Evolutionary conservation across 2,113 vertebrate genomes (phyloP).

Genomic region (Upupa epops): DNA sequence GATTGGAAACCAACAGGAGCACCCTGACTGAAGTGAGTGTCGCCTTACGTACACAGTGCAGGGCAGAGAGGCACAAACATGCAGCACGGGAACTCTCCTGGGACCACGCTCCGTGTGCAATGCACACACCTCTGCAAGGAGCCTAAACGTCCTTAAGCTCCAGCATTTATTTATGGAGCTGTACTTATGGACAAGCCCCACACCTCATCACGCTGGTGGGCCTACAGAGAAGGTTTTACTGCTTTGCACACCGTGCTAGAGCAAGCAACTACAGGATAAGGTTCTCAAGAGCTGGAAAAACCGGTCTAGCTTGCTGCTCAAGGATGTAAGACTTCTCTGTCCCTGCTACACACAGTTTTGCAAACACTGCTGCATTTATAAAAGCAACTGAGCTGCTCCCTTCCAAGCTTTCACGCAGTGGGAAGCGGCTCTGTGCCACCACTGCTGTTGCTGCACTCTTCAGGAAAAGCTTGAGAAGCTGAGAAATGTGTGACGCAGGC

Average conservation of each 20-base stretch:
- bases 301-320: slow-evolving; percentile 3
- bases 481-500: not conserved
- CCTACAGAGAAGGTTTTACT: not conserved
- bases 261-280: not conserved
- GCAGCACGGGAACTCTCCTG: not conserved
- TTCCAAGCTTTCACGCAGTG: not conserved
- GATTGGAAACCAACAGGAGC: not conserved
- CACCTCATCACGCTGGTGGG: not conserved
- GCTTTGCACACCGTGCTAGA: not conserved
- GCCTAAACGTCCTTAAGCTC: not conserved
- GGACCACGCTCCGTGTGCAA: not conserved
- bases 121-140: not conserved
- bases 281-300: not conserved
- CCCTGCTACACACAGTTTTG: not conserved
- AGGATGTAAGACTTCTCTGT: not conserved
- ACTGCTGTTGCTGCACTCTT: slow-evolving; percentile 17
- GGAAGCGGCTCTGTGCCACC: not conserved
- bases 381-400: not conserved
- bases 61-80: not conserved
- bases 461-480: not conserved
- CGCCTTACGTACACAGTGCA: not conserved
- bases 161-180: not conserved
- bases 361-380: slow-evolving; percentile 17
- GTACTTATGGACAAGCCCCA: not conserved
- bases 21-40: not conserved